Evolutionary conservation across 2,888 invertebrate species (phyloP), one percentile per base, ranked within the genome.

Genomic region (Agrenia bidenticulata): DNA sequence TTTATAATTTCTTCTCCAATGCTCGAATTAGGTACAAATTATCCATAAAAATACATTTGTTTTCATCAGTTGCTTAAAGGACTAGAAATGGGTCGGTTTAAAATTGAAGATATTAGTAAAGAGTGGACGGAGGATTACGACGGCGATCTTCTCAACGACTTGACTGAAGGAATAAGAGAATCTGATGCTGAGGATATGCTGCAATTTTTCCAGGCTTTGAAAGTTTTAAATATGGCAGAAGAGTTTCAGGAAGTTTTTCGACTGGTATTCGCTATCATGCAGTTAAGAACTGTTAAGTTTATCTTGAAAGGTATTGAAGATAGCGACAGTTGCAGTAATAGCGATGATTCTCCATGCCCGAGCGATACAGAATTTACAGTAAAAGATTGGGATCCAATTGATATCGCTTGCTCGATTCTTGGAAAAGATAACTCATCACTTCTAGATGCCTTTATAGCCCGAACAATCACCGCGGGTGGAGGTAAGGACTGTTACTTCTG

Each of bases 391-490:
- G 45, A 4, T 11, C 45, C 45, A 5, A 5, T 45, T 19, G n/a
- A 19, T 17, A 45, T n/a, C 15, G 45, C 45, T 17, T 15, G n/a
- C 19, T 15, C n/a, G n/a, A 45, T 45, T 5, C 61, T 73, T 26
- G 64, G 64, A 37, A 53, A 71, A 7, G 64, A 58, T 32, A 41
- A 61, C 2, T 42, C 62, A 1, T 53, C 59, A 13, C 55, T 73
- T 9, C 42, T 64, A 13, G 67, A 71, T 17, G 24, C 67, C n/a
- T 49, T 73, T n/a, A 57, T 73, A 5, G 60, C 68, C 17, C 54
- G 71, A 27, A 73, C 67, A 66, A 69, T 73, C 24, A 64, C 63
- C 13, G 73, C 73, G 15, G 69, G 66, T 68, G 19, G 15, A 17
- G 45, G 45, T 32, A 32, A 32, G 11, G 32, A 11, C 32, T 32